These are phyloP conservation scores for Babyrousa celebensis DNA, from an alignment of 2,797 vertebrate species.

Conservation along the genomic window DNA sequence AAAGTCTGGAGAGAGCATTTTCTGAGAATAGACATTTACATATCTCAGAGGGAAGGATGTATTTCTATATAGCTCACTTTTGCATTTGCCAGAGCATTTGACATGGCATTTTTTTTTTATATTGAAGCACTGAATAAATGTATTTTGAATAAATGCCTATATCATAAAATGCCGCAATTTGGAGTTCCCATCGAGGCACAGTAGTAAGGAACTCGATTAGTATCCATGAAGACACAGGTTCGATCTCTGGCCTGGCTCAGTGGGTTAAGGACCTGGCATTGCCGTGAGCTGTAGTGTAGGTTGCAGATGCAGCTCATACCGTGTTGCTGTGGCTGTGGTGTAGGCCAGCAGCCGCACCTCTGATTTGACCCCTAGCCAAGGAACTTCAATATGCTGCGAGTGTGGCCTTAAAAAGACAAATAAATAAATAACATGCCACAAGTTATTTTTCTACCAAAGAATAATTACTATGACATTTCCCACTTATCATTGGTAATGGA, in stretches of 20 bases:
- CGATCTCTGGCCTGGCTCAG: no score
- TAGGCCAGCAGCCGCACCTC: no score
- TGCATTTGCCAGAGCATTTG: background rate
- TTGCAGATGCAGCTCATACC: no score
- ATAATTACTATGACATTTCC: slow-evolving; percentile 16
- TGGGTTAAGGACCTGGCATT: no score
- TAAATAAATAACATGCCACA: background rate
- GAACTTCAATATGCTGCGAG: no score
- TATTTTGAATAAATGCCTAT: slow-evolving; percentile 4
- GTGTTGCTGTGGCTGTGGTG: no score
- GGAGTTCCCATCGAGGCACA: no score
- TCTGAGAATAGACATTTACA: background rate
- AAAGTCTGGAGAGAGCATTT: background rate
- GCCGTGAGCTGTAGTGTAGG: no score
- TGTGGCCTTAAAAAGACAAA: no score
- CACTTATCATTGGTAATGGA: background rate
- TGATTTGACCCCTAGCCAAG: no score
- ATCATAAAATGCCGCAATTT: background rate
- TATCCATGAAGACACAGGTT: no score
- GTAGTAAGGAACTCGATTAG: no score
- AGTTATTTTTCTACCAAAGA: background rate
- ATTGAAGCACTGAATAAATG: background rate
- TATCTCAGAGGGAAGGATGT: background rate
- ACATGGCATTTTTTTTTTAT: background rate
- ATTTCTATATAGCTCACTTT: background rate